phyloP scores from a whole-genome alignment of 2,888 invertebrate genomes.

The Ectobius pallidus region DNA sequence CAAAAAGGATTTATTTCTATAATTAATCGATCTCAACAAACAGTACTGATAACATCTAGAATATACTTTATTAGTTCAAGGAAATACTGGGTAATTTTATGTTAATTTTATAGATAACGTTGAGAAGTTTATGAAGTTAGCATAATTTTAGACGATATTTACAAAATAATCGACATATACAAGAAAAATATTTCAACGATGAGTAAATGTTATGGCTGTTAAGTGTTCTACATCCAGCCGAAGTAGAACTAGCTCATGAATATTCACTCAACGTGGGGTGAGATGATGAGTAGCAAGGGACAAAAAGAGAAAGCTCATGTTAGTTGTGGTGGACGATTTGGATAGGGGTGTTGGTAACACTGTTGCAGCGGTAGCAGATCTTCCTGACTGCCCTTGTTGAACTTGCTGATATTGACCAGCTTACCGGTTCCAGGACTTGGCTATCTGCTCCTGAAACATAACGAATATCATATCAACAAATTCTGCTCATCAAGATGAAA shows the following conservation, averaged over 20 bases:
- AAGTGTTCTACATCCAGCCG: background rate
- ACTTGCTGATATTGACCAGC: background rate
- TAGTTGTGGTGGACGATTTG: background rate
- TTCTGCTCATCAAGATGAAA: too few species aligned
- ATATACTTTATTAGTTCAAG: background rate
- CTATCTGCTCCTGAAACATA: slow-evolving; percentile 1
- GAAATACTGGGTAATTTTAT: background rate
- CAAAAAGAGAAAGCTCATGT: background rate
- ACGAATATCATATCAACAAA: background rate
- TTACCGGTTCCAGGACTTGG: slow-evolving; percentile 20
- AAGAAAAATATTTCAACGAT: background rate
- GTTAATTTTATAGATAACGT: background rate
- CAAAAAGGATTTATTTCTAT: background rate
- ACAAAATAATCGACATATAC: slow-evolving; percentile 6
- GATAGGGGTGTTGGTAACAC: background rate
- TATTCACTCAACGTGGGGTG: background rate
- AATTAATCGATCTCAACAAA: background rate
- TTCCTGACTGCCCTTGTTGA: background rate
- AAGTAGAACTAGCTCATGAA: background rate
- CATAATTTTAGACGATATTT: background rate
- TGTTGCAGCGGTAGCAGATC: slow-evolving; percentile 19
- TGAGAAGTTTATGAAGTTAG: too few species aligned
- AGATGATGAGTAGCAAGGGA: background rate
- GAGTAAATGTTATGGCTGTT: too few species aligned
- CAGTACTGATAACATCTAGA: background rate